Conservation (phyloP, 2,888 invertebrate genomes). For the Drosophila cracens region DNA sequence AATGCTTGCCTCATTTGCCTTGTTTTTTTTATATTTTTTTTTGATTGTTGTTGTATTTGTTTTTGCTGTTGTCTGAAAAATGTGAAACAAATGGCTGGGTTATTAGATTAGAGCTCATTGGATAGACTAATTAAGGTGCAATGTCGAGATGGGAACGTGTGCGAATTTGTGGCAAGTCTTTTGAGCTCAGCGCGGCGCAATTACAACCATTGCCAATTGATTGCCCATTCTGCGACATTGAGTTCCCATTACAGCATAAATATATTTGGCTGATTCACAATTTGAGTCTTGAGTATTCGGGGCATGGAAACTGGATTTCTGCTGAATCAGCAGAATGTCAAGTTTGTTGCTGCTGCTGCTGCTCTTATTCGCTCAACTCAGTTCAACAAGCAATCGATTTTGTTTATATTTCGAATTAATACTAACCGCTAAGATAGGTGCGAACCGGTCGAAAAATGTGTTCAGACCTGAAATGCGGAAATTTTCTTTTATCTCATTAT, state of each 20-base stretch:
- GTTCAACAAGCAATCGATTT: conserved; percentile 25
- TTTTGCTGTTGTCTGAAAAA: conserved; percentile 19
- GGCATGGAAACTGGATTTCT: conserved; percentile 43
- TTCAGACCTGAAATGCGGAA: not conserved
- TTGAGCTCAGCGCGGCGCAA: conserved; percentile 17
- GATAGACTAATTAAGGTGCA: conserved; percentile 53
- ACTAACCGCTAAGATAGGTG: conserved; percentile 3
- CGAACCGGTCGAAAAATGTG: conserved; percentile 8
- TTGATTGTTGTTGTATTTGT: not conserved
- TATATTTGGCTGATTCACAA: conserved; percentile 43
- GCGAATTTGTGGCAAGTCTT: conserved; percentile 12
- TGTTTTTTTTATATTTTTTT: conserved; percentile 17
- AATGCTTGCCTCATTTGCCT: conserved; percentile 49
- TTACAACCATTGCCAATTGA: conserved; percentile 39
- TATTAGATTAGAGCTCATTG: conserved; percentile 48
- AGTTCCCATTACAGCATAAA: conserved; percentile 47
- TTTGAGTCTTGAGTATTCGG: not conserved
- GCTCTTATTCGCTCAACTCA: conserved; percentile 24
- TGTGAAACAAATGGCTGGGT: conserved; percentile 17
- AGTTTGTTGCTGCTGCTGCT: conserved; percentile 34
- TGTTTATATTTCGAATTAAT: conserved; percentile 15
- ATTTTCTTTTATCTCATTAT: conserved; percentile 9
- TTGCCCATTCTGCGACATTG: conserved; percentile 60
- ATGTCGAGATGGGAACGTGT: conserved; percentile 41
- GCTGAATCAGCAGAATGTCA: conserved; percentile 61